Conservation (phyloP, 2,888 invertebrate species). For the Trichopoda pennipes region DNA sequence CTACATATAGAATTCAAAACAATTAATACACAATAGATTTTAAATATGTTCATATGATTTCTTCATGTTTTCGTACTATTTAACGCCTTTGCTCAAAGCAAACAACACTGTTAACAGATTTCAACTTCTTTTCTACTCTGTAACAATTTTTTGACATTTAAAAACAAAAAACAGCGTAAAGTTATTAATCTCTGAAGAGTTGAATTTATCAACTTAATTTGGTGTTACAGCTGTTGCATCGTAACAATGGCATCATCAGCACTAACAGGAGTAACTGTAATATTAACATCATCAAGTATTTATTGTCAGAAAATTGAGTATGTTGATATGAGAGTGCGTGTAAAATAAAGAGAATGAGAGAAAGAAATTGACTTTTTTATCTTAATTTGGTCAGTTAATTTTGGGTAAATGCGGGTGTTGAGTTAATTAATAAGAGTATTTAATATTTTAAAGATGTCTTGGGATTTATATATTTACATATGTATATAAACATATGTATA, state of each 20-base stretch:
- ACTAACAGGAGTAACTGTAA: slow-evolving; percentile 20
- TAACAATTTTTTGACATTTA: background rate
- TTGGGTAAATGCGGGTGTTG: slow-evolving; percentile 52
- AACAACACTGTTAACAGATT: slow-evolving; percentile 1
- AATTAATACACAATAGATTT: too few relatives aligned
- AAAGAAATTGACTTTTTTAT: slow-evolving; percentile 2
- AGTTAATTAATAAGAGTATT: slow-evolving; percentile 48
- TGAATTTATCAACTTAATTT: slow-evolving; percentile 42
- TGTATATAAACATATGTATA: background rate
- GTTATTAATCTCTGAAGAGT: slow-evolving; percentile 63
- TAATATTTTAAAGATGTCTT: slow-evolving; percentile 45
- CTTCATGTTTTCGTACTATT: background rate
- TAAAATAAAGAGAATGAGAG: background rate
- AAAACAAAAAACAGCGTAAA: slow-evolving; percentile 36
- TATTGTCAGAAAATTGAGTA: slow-evolving; percentile 34
- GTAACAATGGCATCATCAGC: slow-evolving; percentile 20
- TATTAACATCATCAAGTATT: slow-evolving; percentile 47
- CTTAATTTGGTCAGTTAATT: slow-evolving; percentile 52
- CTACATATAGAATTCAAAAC: too few relatives aligned
- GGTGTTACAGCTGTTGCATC: slow-evolving; percentile 19
- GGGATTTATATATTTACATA: slow-evolving; percentile 18
- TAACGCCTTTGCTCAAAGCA: background rate
- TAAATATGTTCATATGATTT: too few relatives aligned
- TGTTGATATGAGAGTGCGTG: slow-evolving; percentile 4
- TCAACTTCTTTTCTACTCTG: background rate